Conservation (phyloP, 2,113 vertebrate species). For the Myiagra hebetior region DNA sequence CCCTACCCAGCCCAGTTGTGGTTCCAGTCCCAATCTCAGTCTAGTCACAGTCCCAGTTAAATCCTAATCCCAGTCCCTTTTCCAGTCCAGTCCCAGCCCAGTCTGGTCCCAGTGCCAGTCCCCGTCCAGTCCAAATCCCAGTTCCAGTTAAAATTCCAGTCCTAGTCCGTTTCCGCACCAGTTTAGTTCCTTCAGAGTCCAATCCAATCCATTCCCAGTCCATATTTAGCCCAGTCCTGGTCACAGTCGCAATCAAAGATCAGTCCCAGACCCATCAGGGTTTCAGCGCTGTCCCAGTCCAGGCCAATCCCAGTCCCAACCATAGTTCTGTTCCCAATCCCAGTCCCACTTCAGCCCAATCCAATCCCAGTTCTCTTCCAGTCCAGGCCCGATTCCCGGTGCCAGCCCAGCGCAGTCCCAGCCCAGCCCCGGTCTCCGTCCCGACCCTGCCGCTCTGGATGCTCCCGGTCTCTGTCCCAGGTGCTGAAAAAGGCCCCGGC, state of each 20-base stretch:
- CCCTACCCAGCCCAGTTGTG: not conserved
- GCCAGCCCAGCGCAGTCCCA: not conserved
- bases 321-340: not conserved
- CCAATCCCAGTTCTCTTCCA: not conserved
- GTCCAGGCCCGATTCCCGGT: not conserved
- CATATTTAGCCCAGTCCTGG: accelerated
- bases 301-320: no score
- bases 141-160: no score
- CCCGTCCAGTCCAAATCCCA: no score
- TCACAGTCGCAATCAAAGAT: not conserved
- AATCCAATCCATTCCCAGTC: no score
- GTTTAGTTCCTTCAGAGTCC: no score
- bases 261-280: not conserved
- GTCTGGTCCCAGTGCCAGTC: not conserved
- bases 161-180: not conserved
- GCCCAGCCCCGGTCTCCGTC: not conserved
- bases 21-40: no score
- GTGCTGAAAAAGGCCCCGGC: not conserved
- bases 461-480: constrained; percentile 6
- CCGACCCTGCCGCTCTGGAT: accelerated
- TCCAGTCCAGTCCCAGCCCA: not conserved
- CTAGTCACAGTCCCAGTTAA: not conserved
- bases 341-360: not conserved
- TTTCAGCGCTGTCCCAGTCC: not conserved
- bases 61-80: not conserved